phyloP scores from a whole-genome alignment of 2,888 invertebrate genomes.

The Flabesymbios commensalis region DNA sequence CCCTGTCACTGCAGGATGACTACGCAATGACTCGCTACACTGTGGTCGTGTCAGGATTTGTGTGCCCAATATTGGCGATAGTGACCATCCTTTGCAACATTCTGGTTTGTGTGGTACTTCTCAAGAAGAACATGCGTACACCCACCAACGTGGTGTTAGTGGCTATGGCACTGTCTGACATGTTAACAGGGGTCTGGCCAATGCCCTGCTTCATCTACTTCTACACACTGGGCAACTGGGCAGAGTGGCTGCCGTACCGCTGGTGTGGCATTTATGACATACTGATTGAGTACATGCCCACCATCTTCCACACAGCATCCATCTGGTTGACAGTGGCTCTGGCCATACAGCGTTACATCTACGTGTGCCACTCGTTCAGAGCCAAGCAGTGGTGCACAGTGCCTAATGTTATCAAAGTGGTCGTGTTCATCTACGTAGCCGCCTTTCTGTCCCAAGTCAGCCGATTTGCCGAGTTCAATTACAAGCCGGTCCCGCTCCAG shows the following conservation, averaged over 20 bases:
- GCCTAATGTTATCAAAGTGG: conserved; percentile 72
- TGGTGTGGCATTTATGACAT: conserved; percentile 74
- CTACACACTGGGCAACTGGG: conserved; percentile 87
- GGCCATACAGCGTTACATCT: conserved; percentile 82
- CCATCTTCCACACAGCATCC: conserved; percentile 40
- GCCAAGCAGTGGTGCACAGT: conserved; percentile 76
- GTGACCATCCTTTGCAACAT: conserved; percentile 88
- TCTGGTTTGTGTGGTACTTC: conserved; percentile 85
- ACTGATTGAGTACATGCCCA: conserved; percentile 52
- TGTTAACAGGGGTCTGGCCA: conserved; percentile 73
- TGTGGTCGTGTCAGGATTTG: conserved; percentile 70
- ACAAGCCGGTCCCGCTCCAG: conserved; percentile 68
- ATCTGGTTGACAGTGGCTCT: conserved; percentile 32
- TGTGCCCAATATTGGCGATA: conserved; percentile 82
- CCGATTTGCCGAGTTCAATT: conserved; percentile 76
- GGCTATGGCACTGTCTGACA: conserved; percentile 95
- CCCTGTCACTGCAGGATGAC: not conserved
- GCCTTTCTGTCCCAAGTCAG: conserved; percentile 76
- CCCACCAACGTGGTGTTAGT: conserved; percentile 88
- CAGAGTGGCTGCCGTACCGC: conserved; percentile 76
- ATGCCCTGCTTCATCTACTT: conserved; percentile 79
- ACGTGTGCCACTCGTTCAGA: conserved; percentile 88
- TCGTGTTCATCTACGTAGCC: conserved; percentile 72
- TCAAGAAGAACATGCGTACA: conserved; percentile 78
- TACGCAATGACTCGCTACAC: not conserved